Base-by-base conservation (phyloP, 2,113 vertebrate species). In the Acrocephalus kingi region DNA sequence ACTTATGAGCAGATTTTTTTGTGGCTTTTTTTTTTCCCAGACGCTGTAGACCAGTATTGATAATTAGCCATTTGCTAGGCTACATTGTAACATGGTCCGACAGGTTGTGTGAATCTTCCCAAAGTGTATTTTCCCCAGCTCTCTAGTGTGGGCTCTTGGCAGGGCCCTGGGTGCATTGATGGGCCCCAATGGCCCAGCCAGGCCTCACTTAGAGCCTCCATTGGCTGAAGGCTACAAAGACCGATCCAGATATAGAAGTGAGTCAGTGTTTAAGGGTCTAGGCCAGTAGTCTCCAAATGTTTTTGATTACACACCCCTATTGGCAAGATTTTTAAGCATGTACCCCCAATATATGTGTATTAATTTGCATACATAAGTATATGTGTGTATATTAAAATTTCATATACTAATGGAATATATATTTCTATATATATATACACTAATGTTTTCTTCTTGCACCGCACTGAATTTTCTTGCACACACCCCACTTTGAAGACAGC, bases 171-270 rank as follows among this genome's bases (percentile, higher is more conserved):
- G 23, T 75, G 11, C 4, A 1, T 15, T 49, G 10, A 3, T 49
- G 43, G 20, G 19, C 5, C 9, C 5, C 1, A 6, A 0, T 22
- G n/a, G 46, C 28, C 31, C 27, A 37, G 39, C 31, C 4, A 19
- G 8, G 31, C 43, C 56, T 72, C 11, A 14, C 16, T 31, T 56
- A 24, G 27, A 77, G 25, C 54, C 15, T 80, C 17, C 13, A 9
- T 1, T 1, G 33, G 14, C 43, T 41, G 35, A 31, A 66, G 15
- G 18, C 55, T 39, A 14, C 0, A 0, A 25, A 55, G 67, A 11
- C 39, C 24, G 4, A 35, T 58, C 6, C 24, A 37, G 22, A 30
- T 43, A 27, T 1, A n/a, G 48, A 80, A 77, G 2, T 12, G 19
- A 54, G 11, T 75, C 48, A 54, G 0, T 35, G 11, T 81, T 55